Evolutionary conservation across 53 echinoderm and acorn worm species (phyloP), one percentile per base, ranked within the genome.

Genomic region (Arbacia lixula): DNA sequence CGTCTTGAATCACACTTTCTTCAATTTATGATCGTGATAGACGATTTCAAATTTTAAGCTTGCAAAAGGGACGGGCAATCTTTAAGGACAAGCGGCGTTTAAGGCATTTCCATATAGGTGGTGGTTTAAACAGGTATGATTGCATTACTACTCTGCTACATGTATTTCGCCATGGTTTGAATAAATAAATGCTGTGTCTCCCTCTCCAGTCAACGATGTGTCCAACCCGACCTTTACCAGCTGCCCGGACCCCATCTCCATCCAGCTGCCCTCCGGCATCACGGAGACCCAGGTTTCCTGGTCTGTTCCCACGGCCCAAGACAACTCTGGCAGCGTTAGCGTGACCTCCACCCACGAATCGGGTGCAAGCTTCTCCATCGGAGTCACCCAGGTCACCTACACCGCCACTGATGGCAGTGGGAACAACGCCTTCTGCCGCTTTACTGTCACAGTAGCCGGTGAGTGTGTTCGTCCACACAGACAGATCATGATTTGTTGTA

Each of bases 401-500:
- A 88, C 77, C 12, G 83, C 84, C 77, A 91, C 88, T 1, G 93
- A 93, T 54, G 42, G 22, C 20, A 83, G 75, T 21, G 85, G 85
- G 25, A 91, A 88, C 28, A 10, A 29, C 8, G 82, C 53, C 22
- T 53, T 29, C 0, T 93, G 93, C 76, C 21, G 51, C 8, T 93
- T 93, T 36, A 33, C 11, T 2, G 76, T 93, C 60, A 87, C 86
- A 9, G 92, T 95, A 12, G 9, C 55, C 35, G 87, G 93, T 93
- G 61, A 54, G 90, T 42, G 3, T n/a, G n/a, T n/a, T n/a, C n/a
- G n/a, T n/a, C n/a, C n/a, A n/a, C n/a, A n/a, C n/a, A n/a, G n/a
- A n/a, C n/a, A n/a, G n/a, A n/a, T n/a, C n/a, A n/a, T n/a, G n/a
- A n/a, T n/a, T n/a, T n/a, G n/a, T n/a, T n/a, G n/a, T n/a, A n/a